Percentiles rank a stretch among this genome's conserved stretches.
Conservation (phyloP, 2,113 vertebrate species). For the Steatornis caripensis region DNA sequence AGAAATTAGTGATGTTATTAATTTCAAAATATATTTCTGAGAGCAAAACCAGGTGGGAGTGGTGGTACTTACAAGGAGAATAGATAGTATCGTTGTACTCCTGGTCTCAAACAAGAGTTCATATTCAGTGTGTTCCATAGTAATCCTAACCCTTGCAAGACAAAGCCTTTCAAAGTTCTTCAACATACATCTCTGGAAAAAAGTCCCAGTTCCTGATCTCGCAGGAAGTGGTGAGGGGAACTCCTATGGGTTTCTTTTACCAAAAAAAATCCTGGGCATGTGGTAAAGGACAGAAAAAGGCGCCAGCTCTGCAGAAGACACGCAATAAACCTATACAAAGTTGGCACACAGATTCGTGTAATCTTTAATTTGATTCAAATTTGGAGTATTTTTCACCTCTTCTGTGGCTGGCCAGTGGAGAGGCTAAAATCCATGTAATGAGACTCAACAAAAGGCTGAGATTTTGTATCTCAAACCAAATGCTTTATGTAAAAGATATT, state of each 20-base stretch:
- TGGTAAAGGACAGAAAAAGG: background rate
- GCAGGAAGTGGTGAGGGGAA: fast-evolving
- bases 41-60: background rate
- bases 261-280: background rate
- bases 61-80: background rate
- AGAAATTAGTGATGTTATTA: background rate
- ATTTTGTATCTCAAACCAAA: background rate
- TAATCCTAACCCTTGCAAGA: background rate
- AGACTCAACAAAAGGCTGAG: background rate
- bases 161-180: background rate
- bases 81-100: background rate
- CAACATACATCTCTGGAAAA: background rate
- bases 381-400: background rate
- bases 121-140: background rate
- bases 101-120: background rate
- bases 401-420: background rate
- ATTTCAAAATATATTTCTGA: background rate
- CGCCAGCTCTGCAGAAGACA: background rate
- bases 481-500: background rate
- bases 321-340: background rate
- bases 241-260: background rate
- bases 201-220: background rate
- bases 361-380: background rate
- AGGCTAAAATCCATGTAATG: background rate
- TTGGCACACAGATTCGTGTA: background rate